Base-by-base conservation (phyloP, 2,113 vertebrate species). In the Gallinago paraguaiae region DNA sequence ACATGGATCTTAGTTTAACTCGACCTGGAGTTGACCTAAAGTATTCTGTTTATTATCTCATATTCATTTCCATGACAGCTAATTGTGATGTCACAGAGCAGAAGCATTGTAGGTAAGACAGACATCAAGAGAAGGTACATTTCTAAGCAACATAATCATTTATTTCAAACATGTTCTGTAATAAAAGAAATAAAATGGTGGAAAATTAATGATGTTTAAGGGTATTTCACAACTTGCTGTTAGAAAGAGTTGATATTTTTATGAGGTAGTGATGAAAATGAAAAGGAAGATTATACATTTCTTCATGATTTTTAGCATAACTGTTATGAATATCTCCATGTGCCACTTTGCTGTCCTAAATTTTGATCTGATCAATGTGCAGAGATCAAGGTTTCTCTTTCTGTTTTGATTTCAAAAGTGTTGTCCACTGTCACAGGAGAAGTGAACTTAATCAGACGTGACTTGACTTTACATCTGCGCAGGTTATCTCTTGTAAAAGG, bases 401-500 rank as follows among this genome's bases (percentile, higher is more conserved):
- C 46, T 83, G 30, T 95, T 88, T 95, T 86, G 48, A 41, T 77
- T 86, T 41, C 54, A 56, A 30, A 94, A 86, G 17, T 63, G 53
- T 94, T 97, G 97, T 96, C 93, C 81, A 53, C 86, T 96, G 96
- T 96, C 97, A 97, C 82, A 92, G 77, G 86, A 97, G 92, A 98
- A 98, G 96, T 96, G 90, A 92, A 97, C 93, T 98, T 98, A 97
- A 98, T 97, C 97, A 97, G 98, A 98, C 93, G 98, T 98, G 98
- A 98, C 98, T 98, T 97, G 97, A 97, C 97, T 98, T 98, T 97
- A 97, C 98, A 98, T 98, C 98, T 97, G 88, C 3, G 18, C 96
- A 96, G 98, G 98, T 99, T 99, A 98, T 98, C 98, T 98, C 95
- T 97, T 92, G 93, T 98, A 98, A 97, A 97, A 98, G 98, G 97